phyloP scores from a whole-genome alignment of 1,140 invertebrate species.

The Drosophila kepulauana region DNA sequence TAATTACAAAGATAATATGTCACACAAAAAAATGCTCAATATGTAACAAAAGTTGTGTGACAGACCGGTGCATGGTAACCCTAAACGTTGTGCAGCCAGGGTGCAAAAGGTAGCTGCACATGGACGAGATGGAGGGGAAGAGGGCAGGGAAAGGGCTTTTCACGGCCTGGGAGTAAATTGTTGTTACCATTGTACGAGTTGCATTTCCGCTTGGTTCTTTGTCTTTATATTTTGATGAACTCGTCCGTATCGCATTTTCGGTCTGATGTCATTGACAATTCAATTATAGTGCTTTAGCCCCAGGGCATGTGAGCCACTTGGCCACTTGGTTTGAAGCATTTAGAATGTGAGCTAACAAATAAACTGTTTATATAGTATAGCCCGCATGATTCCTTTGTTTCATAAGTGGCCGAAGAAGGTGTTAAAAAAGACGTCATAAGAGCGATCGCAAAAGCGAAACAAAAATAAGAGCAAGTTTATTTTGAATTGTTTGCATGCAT shows the following conservation, averaged over 20 bases:
- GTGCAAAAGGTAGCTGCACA: background rate
- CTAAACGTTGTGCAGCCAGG: slow-evolving; percentile 41
- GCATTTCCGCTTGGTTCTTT: slow-evolving; percentile 72
- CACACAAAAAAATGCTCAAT: slow-evolving; percentile 35
- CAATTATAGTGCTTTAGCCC: slow-evolving; percentile 50
- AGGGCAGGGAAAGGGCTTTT: background rate
- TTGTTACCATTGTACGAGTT: slow-evolving; percentile 31
- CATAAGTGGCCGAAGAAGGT: slow-evolving; percentile 69
- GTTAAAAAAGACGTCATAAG: slow-evolving; percentile 63
- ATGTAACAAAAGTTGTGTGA: slow-evolving; percentile 71
- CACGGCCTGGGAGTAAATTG: slow-evolving; percentile 47
- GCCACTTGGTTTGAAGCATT: slow-evolving; percentile 36
- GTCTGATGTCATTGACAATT: slow-evolving; percentile 74
- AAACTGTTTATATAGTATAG: slow-evolving; percentile 19
- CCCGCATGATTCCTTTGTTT: slow-evolving; percentile 76
- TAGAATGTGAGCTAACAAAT: slow-evolving; percentile 39
- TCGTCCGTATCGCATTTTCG: slow-evolving; percentile 13
- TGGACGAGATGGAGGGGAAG: too few species aligned
- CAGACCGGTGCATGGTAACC: slow-evolving; percentile 64
- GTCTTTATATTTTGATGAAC: slow-evolving; percentile 36
- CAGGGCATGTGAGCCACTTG: slow-evolving; percentile 10
- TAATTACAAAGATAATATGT: slow-evolving; percentile 68
- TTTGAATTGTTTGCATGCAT: too few species aligned
- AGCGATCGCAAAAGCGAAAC: slow-evolving; percentile 17
- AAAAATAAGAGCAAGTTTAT: slow-evolving; percentile 20